Base-by-base conservation (phyloP, 92 coral and sea anemone species). In the Pocillopora meandrina region DNA sequence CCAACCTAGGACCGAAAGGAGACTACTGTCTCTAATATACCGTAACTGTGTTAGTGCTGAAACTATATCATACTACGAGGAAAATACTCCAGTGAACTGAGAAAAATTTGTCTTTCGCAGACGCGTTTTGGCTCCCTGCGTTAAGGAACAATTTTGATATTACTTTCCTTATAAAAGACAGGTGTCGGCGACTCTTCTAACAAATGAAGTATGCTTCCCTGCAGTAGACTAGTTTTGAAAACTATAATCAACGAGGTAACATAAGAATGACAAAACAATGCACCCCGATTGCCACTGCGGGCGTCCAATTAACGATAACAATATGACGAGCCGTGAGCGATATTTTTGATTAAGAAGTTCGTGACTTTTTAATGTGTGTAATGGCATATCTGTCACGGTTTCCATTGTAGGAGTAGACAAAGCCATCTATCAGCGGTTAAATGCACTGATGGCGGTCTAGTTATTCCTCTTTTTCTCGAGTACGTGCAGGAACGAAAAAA, bases 351-450 rank as follows among this genome's bases (percentile, higher is more conserved):
- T 69, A 57, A 81, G 62, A 36, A 59, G 74, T 59, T 81, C 77
- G 85, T 81, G 85, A 81, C 77, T 81, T 71, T 26, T n/a, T 59
- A 55, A 47, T 47, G 82, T 36, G 12, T n/a, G 47, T n/a, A 47
- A 63, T 64, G 42, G 12, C 18, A 21, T 59, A 71, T 66, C 57
- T 19, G 77, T 60, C 77, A 60, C 60, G 56, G 57, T 14, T 59
- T 42, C 52, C 66, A 80, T 80, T 70, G 85, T 26, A 56, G 18
- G 16, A 58, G 71, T 64, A 52, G 19, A 63, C 56, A 13, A 57
- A 35, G 79, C 61, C 86, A 83, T 83, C 86, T 82, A 79, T 82
- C 80, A 52, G 26, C 80, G 19, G 63, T 71, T 11, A 61, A 71
- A 34, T 70, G 57, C 69, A 69, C 76, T 26, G 4, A 26, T 15